Evolutionary conservation across 1,140 invertebrate species (phyloP), one percentile per base, ranked within the genome.

Genomic region (Hirudo medicinalis): DNA sequence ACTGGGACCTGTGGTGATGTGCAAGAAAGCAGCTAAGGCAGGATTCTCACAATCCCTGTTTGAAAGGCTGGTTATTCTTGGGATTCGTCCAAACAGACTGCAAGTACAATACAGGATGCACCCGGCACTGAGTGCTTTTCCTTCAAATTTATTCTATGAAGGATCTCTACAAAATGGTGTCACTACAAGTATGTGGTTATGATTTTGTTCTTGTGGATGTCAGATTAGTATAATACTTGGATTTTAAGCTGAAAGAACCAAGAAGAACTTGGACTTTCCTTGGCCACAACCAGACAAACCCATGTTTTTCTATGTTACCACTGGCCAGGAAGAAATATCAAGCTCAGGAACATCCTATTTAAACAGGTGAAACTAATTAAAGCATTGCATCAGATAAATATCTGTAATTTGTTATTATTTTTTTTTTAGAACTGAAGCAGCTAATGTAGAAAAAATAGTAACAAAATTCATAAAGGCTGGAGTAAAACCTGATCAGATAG

Each of bases 121-220:
- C 76, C 97, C 97, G 0, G 92, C 95, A 77, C 84, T 99, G 0
- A 95, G 92, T 0, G 87, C 92, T 60, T 99, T 99, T 80, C 96
- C 97, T 0, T 98, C 94, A 0, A 98, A 99, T 81, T 97, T 99
- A 82, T 99, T 99, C 80, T 99, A 99, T 80, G 97, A 99, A 81
- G 97, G 96, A 0, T 95, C 91, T 1, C 84, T 99, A 32, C 96
- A 99, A 81, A 99, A 99, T 82, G 96, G 96, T 2, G 95, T 99
- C 2, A 94, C 93, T 76, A 91, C 94, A 19, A 85, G 87, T 87
- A 80, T 77, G 76, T 69, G 72, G 2, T 22, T 68, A 25, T 60
- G 19, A 32, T 20, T 17, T 63, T 20, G 19, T 63, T 63, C 60
- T 63, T 32, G 20, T 36, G 17, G 25, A 15, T 15, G 15, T 49